Evolutionary conservation across 2,888 invertebrate genomes (phyloP).

Genomic region (Amphiduros pacificus): DNA sequence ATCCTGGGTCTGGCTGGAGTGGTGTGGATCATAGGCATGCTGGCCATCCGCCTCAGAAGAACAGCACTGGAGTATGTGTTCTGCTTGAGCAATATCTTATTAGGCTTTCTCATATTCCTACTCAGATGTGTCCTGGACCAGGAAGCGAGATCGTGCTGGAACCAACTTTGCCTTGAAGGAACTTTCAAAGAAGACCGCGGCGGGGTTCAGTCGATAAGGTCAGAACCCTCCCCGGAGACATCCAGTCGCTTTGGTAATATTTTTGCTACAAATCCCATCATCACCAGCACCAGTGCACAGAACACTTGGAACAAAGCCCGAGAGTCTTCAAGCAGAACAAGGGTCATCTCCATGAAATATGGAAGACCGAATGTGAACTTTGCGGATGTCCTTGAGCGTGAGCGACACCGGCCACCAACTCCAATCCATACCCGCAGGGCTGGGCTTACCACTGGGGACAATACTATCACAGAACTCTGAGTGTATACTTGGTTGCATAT

Average conservation of each 20-base stretch:
- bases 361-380: slow-evolving; percentile 16
- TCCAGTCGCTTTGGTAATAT: neutral
- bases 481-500: no score
- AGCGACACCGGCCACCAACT: no score
- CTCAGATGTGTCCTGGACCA: slow-evolving; percentile 5
- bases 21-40: slow-evolving; percentile 54
- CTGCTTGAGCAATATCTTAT: slow-evolving; percentile 37
- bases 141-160: slow-evolving; percentile 13
- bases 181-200: slow-evolving; percentile 8
- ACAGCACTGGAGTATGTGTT: slow-evolving; percentile 50
- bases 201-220: neutral
- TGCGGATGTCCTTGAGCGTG: slow-evolving; percentile 6
- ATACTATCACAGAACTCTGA: no score
- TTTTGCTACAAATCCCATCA: slow-evolving; percentile 13
- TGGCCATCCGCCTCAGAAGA: slow-evolving; percentile 47
- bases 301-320: slow-evolving; percentile 5
- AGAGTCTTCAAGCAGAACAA: neutral
- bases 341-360: slow-evolving; percentile 10
- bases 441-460: no score
- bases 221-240: neutral
- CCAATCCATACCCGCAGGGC: no score
- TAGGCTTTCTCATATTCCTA: slow-evolving; percentile 4
- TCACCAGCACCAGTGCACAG: slow-evolving; percentile 13
- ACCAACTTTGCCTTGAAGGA: slow-evolving; percentile 1
- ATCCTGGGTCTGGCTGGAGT: slow-evolving; percentile 50